Base-by-base conservation (phyloP, 1,140 invertebrate genomes). In the Drosophila sp. region DNA sequence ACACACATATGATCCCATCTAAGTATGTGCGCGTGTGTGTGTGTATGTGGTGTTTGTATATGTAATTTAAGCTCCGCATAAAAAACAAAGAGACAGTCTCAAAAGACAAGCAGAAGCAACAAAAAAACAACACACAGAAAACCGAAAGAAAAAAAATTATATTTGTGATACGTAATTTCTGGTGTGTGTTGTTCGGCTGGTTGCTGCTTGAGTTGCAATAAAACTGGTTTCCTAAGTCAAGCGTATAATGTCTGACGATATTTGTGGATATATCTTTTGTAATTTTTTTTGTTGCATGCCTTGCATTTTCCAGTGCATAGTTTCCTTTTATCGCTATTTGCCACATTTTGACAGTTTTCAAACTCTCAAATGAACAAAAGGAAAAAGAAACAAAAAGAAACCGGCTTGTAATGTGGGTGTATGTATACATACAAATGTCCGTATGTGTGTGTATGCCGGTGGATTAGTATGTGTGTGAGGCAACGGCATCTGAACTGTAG, bases 101-200 rank as follows among this genome's bases (percentile, higher is more conserved):
- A 69, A 63, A 69, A 68, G 56, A 61, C 41, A 35, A 67, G 40
- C 55, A 64, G 27, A 60, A 73, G 60, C 41, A 29, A 33, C 66
- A 56, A 70, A 55, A 69, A 64, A 70, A 11, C 35, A 38, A 38
- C 35, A 38, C 29, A 76, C 57, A 10, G 44, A 50, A 50, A 29
- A 29, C 60, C 55, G 64, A 55, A 70, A 70, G 63, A 25, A 47
- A 32, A 76, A 60, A 75, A 77, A 65, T 72, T 72, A 86, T 66
- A 79, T 87, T 83, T 77, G 83, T 89, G 84, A 83, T 89, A 87
- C 84, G 84, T 87, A 89, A 87, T 87, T 90, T 90, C 85, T 87
- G 81, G 80, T 55, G 33, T 38, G 35, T 67, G 79, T 61, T 82
- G 85, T 86, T 77, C 70, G 69, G 72, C 76, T 66, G 79, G 56